These are phyloP conservation scores for Pogonocherus hispidulus DNA, from an alignment of 2,888 invertebrate species.

Conservation along the genomic window DNA sequence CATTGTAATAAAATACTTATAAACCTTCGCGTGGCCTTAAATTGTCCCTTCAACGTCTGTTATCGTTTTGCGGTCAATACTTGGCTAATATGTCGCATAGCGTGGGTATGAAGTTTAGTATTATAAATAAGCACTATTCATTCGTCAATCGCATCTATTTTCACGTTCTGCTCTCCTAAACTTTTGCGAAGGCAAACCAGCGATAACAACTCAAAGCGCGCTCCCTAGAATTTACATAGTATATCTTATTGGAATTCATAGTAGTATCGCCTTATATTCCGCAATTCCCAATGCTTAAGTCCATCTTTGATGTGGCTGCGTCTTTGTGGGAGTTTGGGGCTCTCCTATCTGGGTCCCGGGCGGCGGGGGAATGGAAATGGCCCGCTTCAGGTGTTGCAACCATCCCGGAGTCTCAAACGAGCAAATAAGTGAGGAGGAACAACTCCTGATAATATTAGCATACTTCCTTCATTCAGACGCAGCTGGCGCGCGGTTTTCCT, in stretches of 20 bases:
- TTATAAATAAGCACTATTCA: neutral
- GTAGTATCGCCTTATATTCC: constrained; percentile 38
- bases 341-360: constrained; percentile 40
- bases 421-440: constrained; percentile 58
- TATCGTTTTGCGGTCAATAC: too few relatives aligned
- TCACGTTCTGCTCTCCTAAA: constrained; percentile 21
- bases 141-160: neutral
- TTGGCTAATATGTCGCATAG: too few relatives aligned
- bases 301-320: constrained; percentile 57
- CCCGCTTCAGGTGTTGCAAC: constrained; percentile 62
- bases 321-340: constrained; percentile 52
- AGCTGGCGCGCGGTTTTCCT: constrained; percentile 49
- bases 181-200: constrained; percentile 13
- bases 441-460: constrained; percentile 63
- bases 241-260: constrained; percentile 52
- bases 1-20: too few relatives aligned
- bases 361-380: constrained; percentile 55
- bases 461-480: constrained; percentile 59
- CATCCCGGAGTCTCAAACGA: constrained; percentile 58
- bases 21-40: too few relatives aligned
- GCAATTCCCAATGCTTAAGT: constrained; percentile 57
- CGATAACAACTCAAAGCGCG: constrained; percentile 33
- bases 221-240: constrained; percentile 52
- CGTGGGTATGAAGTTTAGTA: too few relatives aligned
- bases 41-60: too few relatives aligned